Percentiles rank a stretch among this genome's conserved stretches.
phyloP scores from a whole-genome alignment of 2,113 vertebrate species.

The Eurystomus gularis region DNA sequence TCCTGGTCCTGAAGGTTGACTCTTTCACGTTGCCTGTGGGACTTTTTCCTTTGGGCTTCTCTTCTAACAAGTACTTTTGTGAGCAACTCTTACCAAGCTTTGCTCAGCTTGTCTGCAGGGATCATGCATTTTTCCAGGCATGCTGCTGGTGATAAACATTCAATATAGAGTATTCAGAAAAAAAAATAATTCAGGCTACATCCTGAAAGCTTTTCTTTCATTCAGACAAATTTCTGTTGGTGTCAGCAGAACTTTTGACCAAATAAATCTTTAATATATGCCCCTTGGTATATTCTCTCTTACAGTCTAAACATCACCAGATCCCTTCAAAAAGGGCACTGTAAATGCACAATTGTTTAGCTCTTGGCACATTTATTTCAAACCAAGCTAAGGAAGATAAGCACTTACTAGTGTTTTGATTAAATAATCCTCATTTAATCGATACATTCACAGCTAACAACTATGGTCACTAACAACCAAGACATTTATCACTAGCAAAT shows the following conservation, averaged over 20 bases:
- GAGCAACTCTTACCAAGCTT: not conserved
- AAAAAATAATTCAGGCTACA: not conserved
- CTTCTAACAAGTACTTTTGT: accelerated
- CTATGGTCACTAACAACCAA: not conserved
- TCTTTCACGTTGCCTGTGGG: not conserved
- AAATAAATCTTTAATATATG: not conserved
- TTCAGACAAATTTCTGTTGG: not conserved
- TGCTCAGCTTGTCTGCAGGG: not conserved
- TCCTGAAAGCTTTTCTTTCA: not conserved
- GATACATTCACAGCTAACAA: not conserved
- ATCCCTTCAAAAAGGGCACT: not conserved
- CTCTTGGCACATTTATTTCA: not conserved
- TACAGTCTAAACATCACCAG: not conserved
- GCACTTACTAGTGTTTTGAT: not conserved
- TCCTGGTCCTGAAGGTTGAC: not conserved
- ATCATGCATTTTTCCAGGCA: not conserved
- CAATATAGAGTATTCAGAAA: not conserved
- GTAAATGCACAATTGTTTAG: not conserved
- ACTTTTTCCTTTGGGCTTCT: not conserved
- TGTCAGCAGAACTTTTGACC: not conserved
- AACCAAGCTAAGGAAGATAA: not conserved
- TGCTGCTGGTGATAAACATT: not conserved
- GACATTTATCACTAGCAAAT: not conserved
- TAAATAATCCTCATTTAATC: not conserved
- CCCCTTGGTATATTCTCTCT: not conserved